A percentile compares a stretch with the other conserved stretches of the same genome.
Evolutionary conservation across 2,888 invertebrate genomes (phyloP).

Genomic region (Sphaerophoria rueppellii): DNA sequence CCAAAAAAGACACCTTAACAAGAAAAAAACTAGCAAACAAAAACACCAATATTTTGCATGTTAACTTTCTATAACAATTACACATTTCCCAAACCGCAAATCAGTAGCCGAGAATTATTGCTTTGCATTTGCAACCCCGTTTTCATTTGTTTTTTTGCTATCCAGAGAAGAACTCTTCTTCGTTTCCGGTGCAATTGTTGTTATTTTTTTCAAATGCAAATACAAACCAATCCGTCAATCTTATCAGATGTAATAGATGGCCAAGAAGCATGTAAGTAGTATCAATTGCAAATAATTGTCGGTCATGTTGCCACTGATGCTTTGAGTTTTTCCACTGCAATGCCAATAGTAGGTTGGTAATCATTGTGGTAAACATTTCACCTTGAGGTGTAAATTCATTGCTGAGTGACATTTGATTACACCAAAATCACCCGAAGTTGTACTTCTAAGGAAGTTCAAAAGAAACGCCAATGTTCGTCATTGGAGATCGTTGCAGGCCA

Average conservation of each 20-base stretch:
- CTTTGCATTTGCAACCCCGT: neutral
- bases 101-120: conserved; percentile 16
- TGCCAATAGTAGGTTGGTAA: conserved; percentile 6
- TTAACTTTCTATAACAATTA: conserved; percentile 37
- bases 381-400: conserved; percentile 43
- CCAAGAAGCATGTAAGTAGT: conserved; percentile 54
- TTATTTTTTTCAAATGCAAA: conserved; percentile 36
- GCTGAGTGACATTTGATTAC: conserved; percentile 65
- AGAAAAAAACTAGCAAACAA: neutral
- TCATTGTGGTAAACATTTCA: conserved; percentile 31
- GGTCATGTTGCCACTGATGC: conserved; percentile 26
- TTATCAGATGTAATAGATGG: conserved; percentile 62
- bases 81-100: conserved; percentile 31
- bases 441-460: conserved; percentile 29
- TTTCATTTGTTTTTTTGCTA: neutral
- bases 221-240: conserved; percentile 18
- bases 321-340: neutral
- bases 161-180: conserved; percentile 27
- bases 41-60: neutral
- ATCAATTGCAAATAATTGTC: conserved; percentile 33
- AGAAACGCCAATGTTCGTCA: conserved; percentile 12
- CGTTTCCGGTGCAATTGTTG: conserved; percentile 28
- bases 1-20: neutral
- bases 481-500: conserved; percentile 11
- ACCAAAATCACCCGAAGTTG: conserved; percentile 39